Evolutionary conservation across 2,888 invertebrate species (phyloP), one percentile per base, ranked within the genome.

Genomic region (Nymphalis c-album): DNA sequence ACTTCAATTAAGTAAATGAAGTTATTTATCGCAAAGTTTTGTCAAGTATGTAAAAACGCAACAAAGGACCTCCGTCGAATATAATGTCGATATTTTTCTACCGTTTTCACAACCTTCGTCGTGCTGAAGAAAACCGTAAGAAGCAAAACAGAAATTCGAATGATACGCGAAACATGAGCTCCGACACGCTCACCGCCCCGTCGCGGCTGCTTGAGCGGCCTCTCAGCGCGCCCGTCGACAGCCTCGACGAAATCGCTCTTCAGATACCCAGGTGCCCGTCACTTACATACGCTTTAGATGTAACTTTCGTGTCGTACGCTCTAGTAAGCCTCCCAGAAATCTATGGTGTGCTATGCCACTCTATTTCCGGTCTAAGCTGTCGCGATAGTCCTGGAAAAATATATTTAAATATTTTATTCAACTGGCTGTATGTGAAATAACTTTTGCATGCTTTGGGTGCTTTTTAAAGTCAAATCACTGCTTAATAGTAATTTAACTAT

Each of bases 41-140:
- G 26, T 26, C 3, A 26, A 26, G 2, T 20, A 40, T 46, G 40
- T n/a, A 50, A 22, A 58, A 47, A 17, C 50, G 50, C 50, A 10
- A 18, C 31, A n/a, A 59, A 22, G 35, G 17, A 47, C 13, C n/a
- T 40, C 50, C 59, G 13, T 62, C 59, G 50, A 62, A 47, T 93
- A 96, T 95, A 93, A 97, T 97, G 97, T 97, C 97, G 94, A 95
- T 97, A 94, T 97, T 97, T 95, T 97, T 97, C 96, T 97, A 97
- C 93, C 97, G 97, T 80, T 95, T 97, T 88, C 97, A 97, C 95
- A 97, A 97, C 93, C 94, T 96, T 86, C 97, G 95, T 89, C 95
- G 97, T 74, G 96, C 96, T 86, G 96, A 96, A 92, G 96, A 96
- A 89, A 86, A 83, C 61, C 82, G 86, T 73, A 85, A 80, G 78